Evolutionary conservation across 2,113 vertebrate genomes (phyloP).

Genomic region (Lycaon pictus): DNA sequence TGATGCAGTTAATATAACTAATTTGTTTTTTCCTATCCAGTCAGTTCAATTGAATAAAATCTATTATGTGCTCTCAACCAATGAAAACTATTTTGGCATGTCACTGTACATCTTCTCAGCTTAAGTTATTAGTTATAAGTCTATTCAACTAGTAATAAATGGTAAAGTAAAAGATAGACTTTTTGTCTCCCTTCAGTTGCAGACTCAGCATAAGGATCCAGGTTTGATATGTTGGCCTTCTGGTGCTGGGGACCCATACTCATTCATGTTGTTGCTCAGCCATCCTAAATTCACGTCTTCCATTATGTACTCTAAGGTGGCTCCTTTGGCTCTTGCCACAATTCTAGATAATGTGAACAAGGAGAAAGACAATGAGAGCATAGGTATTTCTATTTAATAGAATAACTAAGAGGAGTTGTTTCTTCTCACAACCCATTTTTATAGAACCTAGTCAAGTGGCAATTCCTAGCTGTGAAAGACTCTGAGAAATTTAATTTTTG

Average conservation of each 20-base stretch:
- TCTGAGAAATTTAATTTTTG: neutral
- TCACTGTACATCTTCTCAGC: neutral
- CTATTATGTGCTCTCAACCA: neutral
- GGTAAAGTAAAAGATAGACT: neutral
- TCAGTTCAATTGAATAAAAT: slow-evolving; percentile 44
- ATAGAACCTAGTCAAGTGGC: neutral
- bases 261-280: neutral
- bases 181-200: neutral
- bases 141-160: neutral
- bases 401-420: neutral
- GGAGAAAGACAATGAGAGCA: neutral
- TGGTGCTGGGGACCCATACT: neutral
- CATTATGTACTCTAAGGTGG: neutral
- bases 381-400: neutral
- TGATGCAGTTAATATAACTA: neutral
- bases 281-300: neutral
- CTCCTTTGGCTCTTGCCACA: neutral
- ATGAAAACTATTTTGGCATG: neutral
- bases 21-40: neutral
- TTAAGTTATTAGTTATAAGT: neutral
- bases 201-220: neutral
- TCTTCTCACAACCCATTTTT: neutral
- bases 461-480: neutral
- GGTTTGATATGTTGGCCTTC: neutral
- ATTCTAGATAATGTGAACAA: neutral